Percentiles rank a stretch among this genome's conserved stretches.
These are phyloP conservation scores for Pocillopora grandis DNA, from an alignment of 92 coral and sea anemone genomes.

Conservation along the genomic window DNA sequence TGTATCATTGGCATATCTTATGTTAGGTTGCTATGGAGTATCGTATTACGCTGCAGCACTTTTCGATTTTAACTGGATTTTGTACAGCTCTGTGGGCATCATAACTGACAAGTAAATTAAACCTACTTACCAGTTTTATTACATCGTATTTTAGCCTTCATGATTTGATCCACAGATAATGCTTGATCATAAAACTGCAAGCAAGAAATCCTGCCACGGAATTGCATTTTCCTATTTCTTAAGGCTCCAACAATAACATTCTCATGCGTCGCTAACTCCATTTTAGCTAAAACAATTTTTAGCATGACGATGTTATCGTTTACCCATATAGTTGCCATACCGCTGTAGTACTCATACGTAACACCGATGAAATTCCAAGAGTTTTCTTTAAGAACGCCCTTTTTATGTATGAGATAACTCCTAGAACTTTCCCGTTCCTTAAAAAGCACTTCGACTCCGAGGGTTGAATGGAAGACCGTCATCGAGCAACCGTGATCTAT, in stretches of 20 bases:
- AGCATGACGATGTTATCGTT: slow-evolving; percentile 42
- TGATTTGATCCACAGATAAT: slow-evolving; percentile 46
- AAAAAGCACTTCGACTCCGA: slow-evolving; percentile 9
- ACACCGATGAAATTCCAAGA: slow-evolving; percentile 58
- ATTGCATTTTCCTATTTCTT: background rate
- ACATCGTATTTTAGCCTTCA: slow-evolving; percentile 4
- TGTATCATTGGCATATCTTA: too few species aligned
- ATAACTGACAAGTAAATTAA: too few species aligned
- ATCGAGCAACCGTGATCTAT: slow-evolving; percentile 12
- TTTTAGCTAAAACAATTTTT: slow-evolving; percentile 28
- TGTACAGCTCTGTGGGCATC: too few species aligned
- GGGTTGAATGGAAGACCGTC: background rate
- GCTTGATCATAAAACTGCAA: slow-evolving; percentile 44
- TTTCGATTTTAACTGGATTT: too few species aligned
- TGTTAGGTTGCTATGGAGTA: too few species aligned
- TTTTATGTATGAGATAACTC: background rate
- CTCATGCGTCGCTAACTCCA: slow-evolving; percentile 42
- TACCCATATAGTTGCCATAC: slow-evolving; percentile 49
- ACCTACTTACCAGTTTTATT: slow-evolving; percentile 3
- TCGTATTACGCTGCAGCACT: too few species aligned
- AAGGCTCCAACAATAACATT: slow-evolving; percentile 47
- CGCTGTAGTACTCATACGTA: slow-evolving; percentile 45
- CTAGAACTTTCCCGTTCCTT: background rate
- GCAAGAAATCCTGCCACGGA: slow-evolving; percentile 49
- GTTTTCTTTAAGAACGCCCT: slow-evolving; percentile 10